Conservation (phyloP, 2,797 vertebrate species). For the Lepilemur septentrionalis region DNA sequence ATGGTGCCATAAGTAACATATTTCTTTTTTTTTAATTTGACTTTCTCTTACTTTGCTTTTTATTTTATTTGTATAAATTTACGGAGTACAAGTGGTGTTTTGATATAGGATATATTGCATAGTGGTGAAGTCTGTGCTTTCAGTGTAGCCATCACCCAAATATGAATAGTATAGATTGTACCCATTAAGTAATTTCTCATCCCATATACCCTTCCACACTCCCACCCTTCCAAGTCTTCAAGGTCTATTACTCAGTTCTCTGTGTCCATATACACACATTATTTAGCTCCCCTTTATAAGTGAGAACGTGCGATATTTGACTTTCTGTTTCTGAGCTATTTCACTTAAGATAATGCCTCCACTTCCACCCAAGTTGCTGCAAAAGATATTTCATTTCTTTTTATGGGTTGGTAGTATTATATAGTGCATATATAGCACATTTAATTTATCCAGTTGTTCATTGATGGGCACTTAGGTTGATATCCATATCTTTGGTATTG, state of each 20-base stretch:
- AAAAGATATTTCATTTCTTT: no score
- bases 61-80: neutral
- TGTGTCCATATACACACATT: neutral
- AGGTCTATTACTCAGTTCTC: neutral
- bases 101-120: neutral
- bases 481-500: no score
- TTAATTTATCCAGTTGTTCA: no score
- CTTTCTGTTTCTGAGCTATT: neutral
- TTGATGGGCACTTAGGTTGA: no score
- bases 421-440: no score
- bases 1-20: neutral
- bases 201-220: neutral
- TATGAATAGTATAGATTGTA: neutral
- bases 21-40: neutral
- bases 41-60: neutral
- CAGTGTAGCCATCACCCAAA: neutral
- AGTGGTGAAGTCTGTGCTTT: neutral
- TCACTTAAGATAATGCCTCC: neutral
- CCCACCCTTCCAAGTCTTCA: neutral
- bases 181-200: neutral
- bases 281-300: neutral
- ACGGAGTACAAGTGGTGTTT: neutral
- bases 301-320: neutral
- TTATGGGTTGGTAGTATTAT: no score
- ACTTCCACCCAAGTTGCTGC: no score